Evolutionary conservation across 2,888 invertebrate species (phyloP).

Genomic region (Imbricaverruca yamaguchii): DNA sequence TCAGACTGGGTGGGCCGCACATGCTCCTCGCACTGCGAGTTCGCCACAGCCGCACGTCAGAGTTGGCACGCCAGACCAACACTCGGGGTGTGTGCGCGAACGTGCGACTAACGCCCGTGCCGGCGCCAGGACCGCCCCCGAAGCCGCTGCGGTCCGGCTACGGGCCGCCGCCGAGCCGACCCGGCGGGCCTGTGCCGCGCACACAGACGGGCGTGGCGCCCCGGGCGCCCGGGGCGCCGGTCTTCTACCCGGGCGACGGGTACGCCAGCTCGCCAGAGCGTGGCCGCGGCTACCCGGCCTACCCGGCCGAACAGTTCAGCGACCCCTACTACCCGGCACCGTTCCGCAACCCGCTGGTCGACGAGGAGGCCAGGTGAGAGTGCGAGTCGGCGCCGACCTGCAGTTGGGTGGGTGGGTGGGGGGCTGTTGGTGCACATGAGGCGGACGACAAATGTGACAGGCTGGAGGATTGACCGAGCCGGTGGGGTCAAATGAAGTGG

Average conservation of each 20-base stretch:
- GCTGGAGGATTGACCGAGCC: no score
- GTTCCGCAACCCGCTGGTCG: neutral
- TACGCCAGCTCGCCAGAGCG: constrained; percentile 36
- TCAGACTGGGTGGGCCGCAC: no score
- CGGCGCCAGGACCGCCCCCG: constrained; percentile 36
- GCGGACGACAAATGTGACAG: no score
- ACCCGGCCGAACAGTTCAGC: neutral
- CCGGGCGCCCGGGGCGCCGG: constrained; percentile 30
- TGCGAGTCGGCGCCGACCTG: constrained; percentile 35
- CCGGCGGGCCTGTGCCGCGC: constrained; percentile 41
- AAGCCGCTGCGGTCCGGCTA: constrained; percentile 61
- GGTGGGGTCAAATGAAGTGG: no score
- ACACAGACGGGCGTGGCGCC: constrained; percentile 28
- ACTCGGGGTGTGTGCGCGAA: no score
- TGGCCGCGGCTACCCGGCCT: neutral
- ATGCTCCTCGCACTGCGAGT: neutral
- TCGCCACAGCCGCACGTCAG: neutral
- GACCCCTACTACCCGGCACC: neutral
- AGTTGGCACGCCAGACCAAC: no score
- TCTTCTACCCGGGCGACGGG: constrained; percentile 43
- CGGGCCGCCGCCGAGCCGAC: constrained; percentile 53
- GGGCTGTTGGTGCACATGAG: no score
- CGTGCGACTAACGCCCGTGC: no score
- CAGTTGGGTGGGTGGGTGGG: no score
- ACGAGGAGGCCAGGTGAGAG: neutral